Evolutionary conservation across 1,140 invertebrate species (phyloP).

Genomic region (Drosophila virilis): DNA sequence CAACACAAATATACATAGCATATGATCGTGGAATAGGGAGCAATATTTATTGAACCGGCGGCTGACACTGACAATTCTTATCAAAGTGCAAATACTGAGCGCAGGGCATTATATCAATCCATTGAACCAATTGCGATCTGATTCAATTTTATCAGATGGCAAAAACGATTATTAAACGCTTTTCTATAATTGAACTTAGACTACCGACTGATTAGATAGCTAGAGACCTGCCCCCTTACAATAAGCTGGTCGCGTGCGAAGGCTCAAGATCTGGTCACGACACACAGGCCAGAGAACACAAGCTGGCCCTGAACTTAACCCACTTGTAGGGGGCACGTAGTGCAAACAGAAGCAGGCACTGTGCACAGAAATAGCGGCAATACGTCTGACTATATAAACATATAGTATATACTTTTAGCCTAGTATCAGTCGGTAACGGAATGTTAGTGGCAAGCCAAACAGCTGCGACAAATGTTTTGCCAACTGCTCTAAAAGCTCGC

Average conservation of each 20-base stretch:
- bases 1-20: background rate
- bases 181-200: slow-evolving; percentile 3
- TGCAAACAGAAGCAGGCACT: background rate
- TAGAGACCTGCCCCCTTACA: background rate
- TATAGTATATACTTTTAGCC: slow-evolving; percentile 39
- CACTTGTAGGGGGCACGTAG: background rate
- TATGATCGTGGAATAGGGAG: background rate
- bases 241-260: slow-evolving; percentile 4
- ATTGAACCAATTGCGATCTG: slow-evolving; percentile 7
- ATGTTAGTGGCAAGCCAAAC: slow-evolving; percentile 36
- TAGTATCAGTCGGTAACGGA: slow-evolving; percentile 33
- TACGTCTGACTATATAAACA: background rate
- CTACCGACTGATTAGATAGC: slow-evolving; percentile 18
- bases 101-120: slow-evolving; percentile 21
- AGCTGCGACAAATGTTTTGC: slow-evolving; percentile 70
- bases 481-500: slow-evolving; percentile 9
- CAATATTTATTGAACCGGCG: slow-evolving; percentile 4
- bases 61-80: slow-evolving; percentile 22
- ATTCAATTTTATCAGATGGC: slow-evolving; percentile 24
- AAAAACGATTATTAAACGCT: slow-evolving; percentile 16
- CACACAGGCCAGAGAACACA: no score
- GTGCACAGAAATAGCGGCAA: background rate
- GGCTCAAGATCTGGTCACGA: background rate
- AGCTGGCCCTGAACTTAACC: background rate
- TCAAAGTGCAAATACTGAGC: slow-evolving; percentile 11